Base-by-base conservation (phyloP, 1,140 invertebrate genomes). In the Planococcus citri region DNA sequence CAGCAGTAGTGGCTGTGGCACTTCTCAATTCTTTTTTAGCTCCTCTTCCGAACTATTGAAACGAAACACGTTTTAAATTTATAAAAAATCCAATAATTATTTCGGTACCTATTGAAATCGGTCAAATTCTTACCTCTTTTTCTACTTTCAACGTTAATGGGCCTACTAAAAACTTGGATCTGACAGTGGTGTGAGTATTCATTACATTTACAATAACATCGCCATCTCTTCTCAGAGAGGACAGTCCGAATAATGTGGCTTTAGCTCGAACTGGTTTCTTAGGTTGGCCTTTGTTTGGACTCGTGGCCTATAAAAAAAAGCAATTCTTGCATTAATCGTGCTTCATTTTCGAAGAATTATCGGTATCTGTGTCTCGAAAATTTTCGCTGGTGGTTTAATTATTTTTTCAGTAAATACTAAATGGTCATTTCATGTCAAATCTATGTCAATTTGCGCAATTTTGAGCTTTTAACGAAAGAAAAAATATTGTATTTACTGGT, bases 1-100 rank as follows among this genome's bases (percentile, higher is more conserved):
- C 88, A 14, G 87, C 88, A 1, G 90, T 91, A 2, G 88, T 90
- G 0, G 90, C 90, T 17, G 89, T 91, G 1, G 90, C 90, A 73
- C 88, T 90, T 76, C 90, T 87, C 41, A 89, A 74, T 78, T 89
- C 84, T 76, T 89, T 86, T 74, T 90, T 86, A 70, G 84, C 82
- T 64, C 88, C 87, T 70, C 86, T 83, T n/a, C 88, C 88, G 72
- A 90, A 87, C 83, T 86, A 73, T 21, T 76, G 77, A 71, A 71
- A 60, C 2, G 1, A 38, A n/a, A n/a, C n/a, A n/a, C n/a, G n/a
- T n/a, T n/a, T n/a, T 64, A 64, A 60, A 69, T 60, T 29, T 51
- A 6, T 51, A 20, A 9, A 51, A 51, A 51, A 17, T 51, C 6
- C 33, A 51, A 51, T 9, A n/a, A n/a, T 9, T 51, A 51, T 33